Percentiles rank a stretch among this genome's conserved stretches.
Conservation (phyloP, 2,113 vertebrate species). For the Muscicapa adusta region DNA sequence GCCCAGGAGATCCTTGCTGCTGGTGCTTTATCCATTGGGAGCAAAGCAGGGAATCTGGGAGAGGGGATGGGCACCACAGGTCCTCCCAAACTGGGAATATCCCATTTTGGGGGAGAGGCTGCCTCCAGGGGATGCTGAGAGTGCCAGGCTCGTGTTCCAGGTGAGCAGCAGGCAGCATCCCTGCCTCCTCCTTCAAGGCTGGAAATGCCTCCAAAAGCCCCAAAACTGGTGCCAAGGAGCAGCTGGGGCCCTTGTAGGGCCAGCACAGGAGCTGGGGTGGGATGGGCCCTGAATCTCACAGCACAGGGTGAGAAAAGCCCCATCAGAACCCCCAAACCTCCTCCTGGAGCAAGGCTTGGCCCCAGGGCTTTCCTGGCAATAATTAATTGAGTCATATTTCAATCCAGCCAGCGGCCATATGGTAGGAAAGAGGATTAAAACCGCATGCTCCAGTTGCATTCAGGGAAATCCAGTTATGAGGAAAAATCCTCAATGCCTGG, state of each 20-base stretch:
- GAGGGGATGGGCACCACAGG: not conserved
- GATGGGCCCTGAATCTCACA: rapidly evolving
- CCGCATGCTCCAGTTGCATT: conserved; percentile 29
- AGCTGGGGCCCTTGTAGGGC: rapidly evolving
- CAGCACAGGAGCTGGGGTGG: rapidly evolving
- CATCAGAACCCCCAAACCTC: not conserved
- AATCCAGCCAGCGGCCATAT: conserved; percentile 64
- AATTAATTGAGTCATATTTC: conserved; percentile 69
- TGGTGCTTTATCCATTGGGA: rapidly evolving
- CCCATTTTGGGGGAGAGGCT: rapidly evolving
- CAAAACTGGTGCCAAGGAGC: not conserved
- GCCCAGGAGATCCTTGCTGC: rapidly evolving
- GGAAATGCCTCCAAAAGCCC: not conserved
- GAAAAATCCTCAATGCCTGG: not conserved
- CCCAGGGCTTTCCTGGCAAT: conserved; percentile 35
- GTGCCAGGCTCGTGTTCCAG: not conserved
- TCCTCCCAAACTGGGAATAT: not conserved
- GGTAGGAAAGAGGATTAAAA: conserved; percentile 64
- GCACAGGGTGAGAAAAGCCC: not conserved
- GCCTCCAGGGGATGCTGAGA: not conserved
- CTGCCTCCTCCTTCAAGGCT: not conserved
- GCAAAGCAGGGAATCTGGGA: not conserved
- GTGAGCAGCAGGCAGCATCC: not conserved
- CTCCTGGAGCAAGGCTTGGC: not conserved
- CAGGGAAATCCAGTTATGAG: conserved; percentile 46